Base-by-base conservation (phyloP, 1,140 invertebrate genomes). In the Drosophila subpulchrella region DNA sequence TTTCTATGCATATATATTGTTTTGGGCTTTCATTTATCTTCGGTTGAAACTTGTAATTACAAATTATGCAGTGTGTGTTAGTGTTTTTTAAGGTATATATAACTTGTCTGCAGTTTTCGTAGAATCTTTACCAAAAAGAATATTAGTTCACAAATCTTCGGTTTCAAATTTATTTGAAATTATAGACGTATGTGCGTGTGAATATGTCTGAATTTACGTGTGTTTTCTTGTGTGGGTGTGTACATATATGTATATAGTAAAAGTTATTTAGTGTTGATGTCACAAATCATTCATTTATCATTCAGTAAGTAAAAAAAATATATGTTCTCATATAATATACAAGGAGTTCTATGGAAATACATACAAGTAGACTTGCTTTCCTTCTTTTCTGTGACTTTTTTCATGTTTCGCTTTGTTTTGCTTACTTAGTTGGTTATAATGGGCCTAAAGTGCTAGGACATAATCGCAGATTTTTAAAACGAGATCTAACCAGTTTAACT, bases 121-220 rank as follows among this genome's bases (percentile, higher is more conserved):
- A 71, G 55, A 71, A 78, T 82, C 66, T 75, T 70, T 50, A 46
- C 80, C 78, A 83, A 82, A 75, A 78, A 36, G 50, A 12, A 44
- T 10, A 56, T 56, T 47, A 36, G 7, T 55, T 51, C 32, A 55
- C 30, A 51, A 48, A 41, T 47, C n/a, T 48, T 36, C 11, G 44
- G 44, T 27, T 34, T 46, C 47, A 36, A 39, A 20, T 42, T 42
- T 32, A n/a, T 41, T 55, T 6, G 41, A 70, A 70, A 71, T 71
- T 36, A 66, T 47, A 65, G 36, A 15, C 20, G 6, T 55, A 46
- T 65, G 24, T 65, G 62, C 62, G 61, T 47, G 63, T 62, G 38
- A 42, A 39, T 44, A 34, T 51, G 60, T 70, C 38, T 70, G 39
- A 15, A 42, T 62, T 54, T 59, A 30, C 10, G 54, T 65, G 61